Evolutionary conservation across 1,140 invertebrate genomes (phyloP), one percentile per base, ranked within the genome.

Genomic region (Melitaea cinxia): DNA sequence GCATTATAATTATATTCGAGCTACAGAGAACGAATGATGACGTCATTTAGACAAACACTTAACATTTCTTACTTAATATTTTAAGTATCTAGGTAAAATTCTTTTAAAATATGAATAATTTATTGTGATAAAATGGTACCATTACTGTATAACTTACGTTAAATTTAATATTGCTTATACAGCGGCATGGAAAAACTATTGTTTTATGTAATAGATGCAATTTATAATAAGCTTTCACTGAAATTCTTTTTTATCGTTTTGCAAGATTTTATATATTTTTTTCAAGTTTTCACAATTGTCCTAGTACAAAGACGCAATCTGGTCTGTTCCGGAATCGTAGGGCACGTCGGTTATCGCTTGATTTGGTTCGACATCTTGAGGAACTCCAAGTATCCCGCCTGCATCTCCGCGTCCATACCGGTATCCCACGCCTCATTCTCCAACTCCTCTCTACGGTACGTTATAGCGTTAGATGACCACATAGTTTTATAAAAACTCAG

Each of bases 301-400:
- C 61, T 78, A 80, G 62, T 75, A 75, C 58, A 66, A 65, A 73
- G 80, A 78, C 70, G 69, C 75, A 62, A 70, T 64, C 68, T 79
- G 73, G 39, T 45, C 39, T 45, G 39, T 79, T 63, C 65, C 58
- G 70, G 70, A 54, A n/a, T n/a, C 57, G 67, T 68, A 58, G 66
- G 50, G 61, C 69, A 64, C 54, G 60, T 30, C 70, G 77, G 82
- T 80, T 91, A 91, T 89, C 91, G 89, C 65, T 89, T 89, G 71
- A 92, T 91, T 74, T 92, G 91, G 68, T 92, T 92, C 58, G 91
- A 91, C 68, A 91, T 86, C 78, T 84, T 84, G 54, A 92, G 82
- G 74, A 92, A 92, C 68, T 91, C 90, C 65, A 91, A 78, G 77
- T 86, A 92, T 64, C 89, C 90, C 1, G 83, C 90, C 42, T 89